A percentile compares a stretch with the other conserved stretches of the same genome.
Evolutionary conservation across 2,113 vertebrate species (phyloP).

Genomic region (Malurus elegans): DNA sequence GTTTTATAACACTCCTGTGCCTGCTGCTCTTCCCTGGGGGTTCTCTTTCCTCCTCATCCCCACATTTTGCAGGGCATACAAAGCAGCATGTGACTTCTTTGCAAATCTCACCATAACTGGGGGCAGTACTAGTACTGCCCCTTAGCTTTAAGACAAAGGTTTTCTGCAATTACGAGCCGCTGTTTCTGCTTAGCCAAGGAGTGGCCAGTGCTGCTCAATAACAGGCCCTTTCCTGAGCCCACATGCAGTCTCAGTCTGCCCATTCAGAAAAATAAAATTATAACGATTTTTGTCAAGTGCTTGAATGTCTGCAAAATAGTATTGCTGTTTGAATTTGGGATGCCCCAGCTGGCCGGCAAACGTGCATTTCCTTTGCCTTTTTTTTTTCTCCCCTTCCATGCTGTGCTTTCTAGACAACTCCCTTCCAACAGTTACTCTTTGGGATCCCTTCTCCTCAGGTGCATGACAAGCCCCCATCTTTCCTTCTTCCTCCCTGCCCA

Average conservation of each 20-base stretch:
- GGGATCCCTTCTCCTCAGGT: background rate
- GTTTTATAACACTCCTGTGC: background rate
- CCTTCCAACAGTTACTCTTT: background rate
- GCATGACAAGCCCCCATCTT: background rate
- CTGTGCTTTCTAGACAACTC: background rate
- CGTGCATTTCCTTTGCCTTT: background rate
- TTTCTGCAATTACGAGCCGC: background rate
- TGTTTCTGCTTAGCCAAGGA: background rate
- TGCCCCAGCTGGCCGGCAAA: background rate
- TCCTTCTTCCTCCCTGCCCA: slow-evolving; percentile 7
- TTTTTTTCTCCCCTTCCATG: background rate
- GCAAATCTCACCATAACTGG: background rate
- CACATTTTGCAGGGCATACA: background rate
- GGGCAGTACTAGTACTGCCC: background rate
- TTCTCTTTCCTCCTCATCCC: background rate
- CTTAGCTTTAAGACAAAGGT: background rate
- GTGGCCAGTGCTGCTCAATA: background rate
- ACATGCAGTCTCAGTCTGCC: background rate
- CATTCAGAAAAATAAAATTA: background rate
- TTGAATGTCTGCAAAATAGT: background rate
- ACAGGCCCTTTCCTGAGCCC: background rate
- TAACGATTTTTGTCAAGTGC: background rate
- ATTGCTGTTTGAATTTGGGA: background rate
- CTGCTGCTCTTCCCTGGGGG: background rate
- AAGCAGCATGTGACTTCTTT: background rate